A percentile compares a stretch with the other conserved stretches of the same genome.
phyloP scores from a whole-genome alignment of 2,113 vertebrate species.

The Campylomormyrus tamandua region DNA sequence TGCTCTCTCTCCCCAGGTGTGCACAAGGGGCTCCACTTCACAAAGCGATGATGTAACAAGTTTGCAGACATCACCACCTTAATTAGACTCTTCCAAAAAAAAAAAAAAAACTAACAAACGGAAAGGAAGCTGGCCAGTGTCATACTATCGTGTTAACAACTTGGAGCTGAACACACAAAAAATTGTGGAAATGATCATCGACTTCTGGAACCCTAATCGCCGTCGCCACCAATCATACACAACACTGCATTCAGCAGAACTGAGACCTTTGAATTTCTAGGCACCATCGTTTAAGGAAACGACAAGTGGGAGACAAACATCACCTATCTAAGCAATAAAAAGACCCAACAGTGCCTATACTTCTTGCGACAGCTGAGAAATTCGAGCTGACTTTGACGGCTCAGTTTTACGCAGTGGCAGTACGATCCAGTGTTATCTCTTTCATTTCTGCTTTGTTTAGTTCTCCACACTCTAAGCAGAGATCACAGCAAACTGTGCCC shows the following conservation, averaged over 20 bases:
- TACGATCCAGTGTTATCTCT: not conserved
- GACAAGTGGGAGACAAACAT: not conserved
- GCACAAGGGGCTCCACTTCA: too few relatives aligned
- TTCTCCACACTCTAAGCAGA: not conserved
- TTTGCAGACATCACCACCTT: not conserved
- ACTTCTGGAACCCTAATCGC: not conserved
- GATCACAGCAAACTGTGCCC: not conserved
- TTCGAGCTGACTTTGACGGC: not conserved
- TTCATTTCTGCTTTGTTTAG: not conserved
- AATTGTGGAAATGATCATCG: not conserved
- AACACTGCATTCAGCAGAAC: not conserved
- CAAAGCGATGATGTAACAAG: not conserved
- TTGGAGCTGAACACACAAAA: not conserved
- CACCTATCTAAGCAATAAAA: not conserved
- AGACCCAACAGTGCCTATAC: not conserved
- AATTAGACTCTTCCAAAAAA: not conserved
- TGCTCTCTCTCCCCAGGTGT: too few relatives aligned
- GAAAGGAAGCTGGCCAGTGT: not conserved
- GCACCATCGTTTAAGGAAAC: not conserved
- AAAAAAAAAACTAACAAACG: too few relatives aligned
- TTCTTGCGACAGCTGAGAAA: not conserved
- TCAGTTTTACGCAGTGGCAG: not conserved
- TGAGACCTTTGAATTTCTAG: not conserved
- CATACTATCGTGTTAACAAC: not conserved
- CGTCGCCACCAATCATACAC: not conserved